phyloP scores from a whole-genome alignment of 2,113 vertebrate genomes.

The Clarias macrocephalus region DNA sequence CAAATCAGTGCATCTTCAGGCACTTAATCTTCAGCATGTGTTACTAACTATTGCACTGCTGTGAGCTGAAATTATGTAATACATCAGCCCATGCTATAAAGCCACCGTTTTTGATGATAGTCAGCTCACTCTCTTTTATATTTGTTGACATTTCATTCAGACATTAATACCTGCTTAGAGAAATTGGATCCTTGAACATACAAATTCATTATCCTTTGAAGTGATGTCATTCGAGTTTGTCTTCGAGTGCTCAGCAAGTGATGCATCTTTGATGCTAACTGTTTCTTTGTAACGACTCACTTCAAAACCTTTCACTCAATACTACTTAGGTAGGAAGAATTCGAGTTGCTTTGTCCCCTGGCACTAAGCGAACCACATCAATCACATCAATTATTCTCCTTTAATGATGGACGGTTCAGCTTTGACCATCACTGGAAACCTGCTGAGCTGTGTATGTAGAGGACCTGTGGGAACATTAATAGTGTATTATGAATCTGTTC shows the following conservation, averaged over 20 bases:
- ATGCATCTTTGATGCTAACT: slow-evolving; percentile 4
- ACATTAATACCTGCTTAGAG: slow-evolving; percentile 14
- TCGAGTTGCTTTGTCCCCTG: not conserved
- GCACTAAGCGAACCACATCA: not conserved
- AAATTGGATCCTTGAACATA: slow-evolving; percentile 30
- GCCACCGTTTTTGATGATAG: not conserved
- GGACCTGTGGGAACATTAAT: not conserved
- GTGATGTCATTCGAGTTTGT: slow-evolving; percentile 38
- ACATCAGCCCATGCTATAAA: not conserved
- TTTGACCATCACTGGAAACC: not conserved
- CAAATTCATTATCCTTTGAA: slow-evolving; percentile 46
- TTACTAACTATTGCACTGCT: not conserved
- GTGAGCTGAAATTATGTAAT: slow-evolving; percentile 13
- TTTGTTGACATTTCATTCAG: slow-evolving; percentile 13
- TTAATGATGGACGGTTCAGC: not conserved
- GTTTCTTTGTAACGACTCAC: slow-evolving; percentile 4
- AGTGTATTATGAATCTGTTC: not conserved
- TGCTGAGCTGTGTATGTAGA: not conserved
- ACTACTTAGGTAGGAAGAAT: slow-evolving; percentile 6
- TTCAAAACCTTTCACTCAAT: slow-evolving; percentile 20
- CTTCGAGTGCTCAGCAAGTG: slow-evolving; percentile 16
- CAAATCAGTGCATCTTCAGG: not conserved
- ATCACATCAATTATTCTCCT: slow-evolving; percentile 11
- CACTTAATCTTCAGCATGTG: not conserved
- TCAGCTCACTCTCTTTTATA: not conserved